A percentile compares a stretch with the other conserved stretches of the same genome.
Evolutionary conservation across 2,888 invertebrate species (phyloP).

Genomic region (Cephus sareptanus): DNA sequence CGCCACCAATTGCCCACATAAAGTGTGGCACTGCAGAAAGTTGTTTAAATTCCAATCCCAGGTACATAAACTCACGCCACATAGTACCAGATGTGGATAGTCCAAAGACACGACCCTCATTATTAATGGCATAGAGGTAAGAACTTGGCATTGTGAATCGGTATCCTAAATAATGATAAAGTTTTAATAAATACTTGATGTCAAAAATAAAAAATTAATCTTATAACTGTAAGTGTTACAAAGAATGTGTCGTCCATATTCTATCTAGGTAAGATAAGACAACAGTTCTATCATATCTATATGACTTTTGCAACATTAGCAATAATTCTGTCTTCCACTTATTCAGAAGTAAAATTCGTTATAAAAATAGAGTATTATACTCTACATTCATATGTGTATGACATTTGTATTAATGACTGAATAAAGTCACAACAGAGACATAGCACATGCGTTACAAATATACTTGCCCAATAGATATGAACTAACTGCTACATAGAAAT

Average conservation of each 20-base stretch:
- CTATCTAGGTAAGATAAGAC: neutral
- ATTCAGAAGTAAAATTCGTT: neutral
- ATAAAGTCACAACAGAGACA: neutral
- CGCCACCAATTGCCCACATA: slow-evolving; percentile 93
- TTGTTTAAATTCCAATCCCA: slow-evolving; percentile 90
- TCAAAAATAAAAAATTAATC: neutral
- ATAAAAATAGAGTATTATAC: neutral
- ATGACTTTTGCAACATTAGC: neutral
- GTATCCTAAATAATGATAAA: neutral
- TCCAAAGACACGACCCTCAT: slow-evolving; percentile 88
- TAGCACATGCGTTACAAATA: neutral
- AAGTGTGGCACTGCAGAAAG: slow-evolving; percentile 86
- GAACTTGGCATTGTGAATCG: slow-evolving; percentile 74
- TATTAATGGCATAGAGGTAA: slow-evolving; percentile 85
- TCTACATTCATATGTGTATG: neutral
- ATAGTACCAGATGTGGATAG: slow-evolving; percentile 83
- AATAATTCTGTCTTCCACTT: neutral
- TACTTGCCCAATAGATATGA: neutral
- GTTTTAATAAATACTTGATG: neutral
- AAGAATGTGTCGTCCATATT: neutral
- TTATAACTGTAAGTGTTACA: neutral
- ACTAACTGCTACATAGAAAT: neutral
- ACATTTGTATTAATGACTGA: neutral
- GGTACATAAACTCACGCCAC: slow-evolving; percentile 88
- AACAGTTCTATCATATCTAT: neutral